Conservation (phyloP, 37 sponge, comb jelly and placozoan species). For the Amphimedon queenslandica region DNA sequence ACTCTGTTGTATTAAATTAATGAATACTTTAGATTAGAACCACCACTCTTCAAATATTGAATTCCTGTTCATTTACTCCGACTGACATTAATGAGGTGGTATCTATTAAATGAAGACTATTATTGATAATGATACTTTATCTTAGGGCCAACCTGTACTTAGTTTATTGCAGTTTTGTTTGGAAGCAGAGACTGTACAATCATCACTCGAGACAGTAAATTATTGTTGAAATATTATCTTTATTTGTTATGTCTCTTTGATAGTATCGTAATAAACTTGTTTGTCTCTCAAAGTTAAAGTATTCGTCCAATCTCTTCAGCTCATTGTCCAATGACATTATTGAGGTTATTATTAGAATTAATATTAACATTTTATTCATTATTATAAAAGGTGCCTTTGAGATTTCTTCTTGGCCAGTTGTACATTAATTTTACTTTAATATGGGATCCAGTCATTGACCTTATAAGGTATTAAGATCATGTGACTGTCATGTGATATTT, state of each 20-base stretch:
- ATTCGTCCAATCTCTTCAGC: conserved; percentile 7
- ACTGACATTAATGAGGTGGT: no score
- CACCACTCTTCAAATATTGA: no score
- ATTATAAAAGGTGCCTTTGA: conserved; percentile 57
- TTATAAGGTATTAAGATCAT: conserved; percentile 47
- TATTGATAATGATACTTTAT: no score
- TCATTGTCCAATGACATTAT: conserved; percentile 28
- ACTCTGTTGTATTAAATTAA: no score
- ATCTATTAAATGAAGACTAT: no score
- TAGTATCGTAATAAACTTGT: conserved; percentile 57
- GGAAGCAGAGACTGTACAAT: conserved; percentile 31
- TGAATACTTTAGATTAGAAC: no score
- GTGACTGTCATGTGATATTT: neutral
- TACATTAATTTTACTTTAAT: conserved; percentile 85
- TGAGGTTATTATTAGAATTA: conserved; percentile 50
- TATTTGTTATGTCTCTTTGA: neutral
- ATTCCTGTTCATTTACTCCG: no score
- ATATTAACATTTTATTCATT: no score
- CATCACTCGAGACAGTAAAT: conserved; percentile 35
- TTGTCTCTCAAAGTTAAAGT: conserved; percentile 44
- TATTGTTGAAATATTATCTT: neutral
- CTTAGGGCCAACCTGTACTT: no score
- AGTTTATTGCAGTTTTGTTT: conserved; percentile 43
- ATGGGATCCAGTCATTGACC: conserved; percentile 60
- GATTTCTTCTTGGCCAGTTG: conserved; percentile 70